phyloP scores from a whole-genome alignment of 2,888 invertebrate species.

The Scelioninae gen. 1 region DNA sequence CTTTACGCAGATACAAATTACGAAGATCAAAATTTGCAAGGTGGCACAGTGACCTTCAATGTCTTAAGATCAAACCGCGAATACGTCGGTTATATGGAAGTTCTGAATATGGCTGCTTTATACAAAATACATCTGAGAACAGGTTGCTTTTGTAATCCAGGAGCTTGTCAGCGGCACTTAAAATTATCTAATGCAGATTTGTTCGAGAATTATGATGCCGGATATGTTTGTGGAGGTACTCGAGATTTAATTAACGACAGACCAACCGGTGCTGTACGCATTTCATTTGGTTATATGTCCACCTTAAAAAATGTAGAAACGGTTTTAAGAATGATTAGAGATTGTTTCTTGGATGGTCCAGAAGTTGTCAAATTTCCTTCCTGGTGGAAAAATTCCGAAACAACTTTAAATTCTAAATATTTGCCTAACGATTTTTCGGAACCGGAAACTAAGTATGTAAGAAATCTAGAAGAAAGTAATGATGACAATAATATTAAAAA shows the following conservation, averaged over 20 bases:
- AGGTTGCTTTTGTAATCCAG: slow-evolving; percentile 98
- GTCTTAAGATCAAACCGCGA: slow-evolving; percentile 90
- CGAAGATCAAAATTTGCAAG: slow-evolving; percentile 88
- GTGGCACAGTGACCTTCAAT: slow-evolving; percentile 95
- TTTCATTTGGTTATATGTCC: slow-evolving; percentile 97
- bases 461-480: background rate
- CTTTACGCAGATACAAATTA: slow-evolving; percentile 91
- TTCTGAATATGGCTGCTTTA: slow-evolving; percentile 94
- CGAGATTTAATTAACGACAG: slow-evolving; percentile 92
- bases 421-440: slow-evolving; percentile 8
- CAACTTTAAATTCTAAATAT: slow-evolving; percentile 26
- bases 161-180: slow-evolving; percentile 94
- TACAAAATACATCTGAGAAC: slow-evolving; percentile 94
- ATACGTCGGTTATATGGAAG: slow-evolving; percentile 95
- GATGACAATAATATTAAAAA: background rate
- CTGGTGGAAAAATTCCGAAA: slow-evolving; percentile 73
- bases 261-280: slow-evolving; percentile 96
- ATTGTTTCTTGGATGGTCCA: slow-evolving; percentile 89
- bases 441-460: background rate
- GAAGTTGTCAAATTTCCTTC: slow-evolving; percentile 80
- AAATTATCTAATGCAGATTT: slow-evolving; percentile 89
- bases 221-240: slow-evolving; percentile 96
- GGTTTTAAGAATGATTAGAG: slow-evolving; percentile 89
- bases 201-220: slow-evolving; percentile 91
- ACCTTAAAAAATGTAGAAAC: slow-evolving; percentile 88